A percentile compares a stretch with the other conserved stretches of the same genome.
Evolutionary conservation across 2,113 vertebrate genomes (phyloP).

Genomic region (Cottus gobio): DNA sequence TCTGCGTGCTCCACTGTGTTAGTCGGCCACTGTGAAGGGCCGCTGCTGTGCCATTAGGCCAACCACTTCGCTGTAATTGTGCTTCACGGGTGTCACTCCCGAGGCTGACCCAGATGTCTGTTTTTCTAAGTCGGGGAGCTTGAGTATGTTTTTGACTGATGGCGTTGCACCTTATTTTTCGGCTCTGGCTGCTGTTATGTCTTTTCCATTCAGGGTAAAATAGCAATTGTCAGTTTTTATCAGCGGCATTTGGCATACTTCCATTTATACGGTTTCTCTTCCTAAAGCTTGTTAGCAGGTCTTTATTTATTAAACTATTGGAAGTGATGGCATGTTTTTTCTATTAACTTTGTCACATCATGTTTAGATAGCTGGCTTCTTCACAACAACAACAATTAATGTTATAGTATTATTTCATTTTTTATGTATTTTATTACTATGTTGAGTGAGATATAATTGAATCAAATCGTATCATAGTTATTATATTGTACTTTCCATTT

Average conservation of each 20-base stretch:
- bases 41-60: slow-evolving; percentile 26
- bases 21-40: slow-evolving; percentile 13
- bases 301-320: neutral
- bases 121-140: neutral
- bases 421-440: too few relatives aligned
- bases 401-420: neutral
- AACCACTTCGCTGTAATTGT: slow-evolving; percentile 41
- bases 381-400: too few relatives aligned
- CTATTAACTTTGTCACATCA: neutral
- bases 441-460: too few relatives aligned
- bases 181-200: neutral
- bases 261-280: neutral
- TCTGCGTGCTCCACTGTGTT: slow-evolving; percentile 25
- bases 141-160: slow-evolving; percentile 25
- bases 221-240: slow-evolving; percentile 7
- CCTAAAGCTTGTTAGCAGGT: neutral
- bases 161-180: slow-evolving; percentile 10
- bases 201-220: slow-evolving; percentile 11
- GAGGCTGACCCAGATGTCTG: slow-evolving; percentile 17
- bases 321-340: neutral
- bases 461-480: neutral
- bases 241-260: neutral
- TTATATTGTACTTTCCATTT: neutral
- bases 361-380: neutral
- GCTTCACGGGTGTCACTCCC: neutral